Conservation (phyloP, 1,140 invertebrate species). For the Nylanderia fulva region DNA sequence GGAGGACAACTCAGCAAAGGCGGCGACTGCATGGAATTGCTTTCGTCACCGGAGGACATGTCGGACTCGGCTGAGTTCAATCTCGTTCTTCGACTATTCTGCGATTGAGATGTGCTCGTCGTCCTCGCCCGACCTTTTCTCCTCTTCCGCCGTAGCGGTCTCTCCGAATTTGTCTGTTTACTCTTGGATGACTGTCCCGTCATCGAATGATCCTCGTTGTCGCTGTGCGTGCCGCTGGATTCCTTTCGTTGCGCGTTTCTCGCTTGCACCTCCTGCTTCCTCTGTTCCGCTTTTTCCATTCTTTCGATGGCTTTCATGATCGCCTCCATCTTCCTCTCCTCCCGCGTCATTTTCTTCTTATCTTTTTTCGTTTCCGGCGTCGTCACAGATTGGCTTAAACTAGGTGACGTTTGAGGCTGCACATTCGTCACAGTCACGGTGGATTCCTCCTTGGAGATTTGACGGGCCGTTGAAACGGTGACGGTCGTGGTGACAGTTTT, state of each 20-base stretch:
- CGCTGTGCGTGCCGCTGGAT: slow-evolving; percentile 84
- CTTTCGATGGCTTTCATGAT: slow-evolving; percentile 97
- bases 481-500: slow-evolving; percentile 53
- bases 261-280: slow-evolving; percentile 90
- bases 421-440: neutral
- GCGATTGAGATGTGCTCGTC: slow-evolving; percentile 86
- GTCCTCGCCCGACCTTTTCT: slow-evolving; percentile 89
- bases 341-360: slow-evolving; percentile 91
- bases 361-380: slow-evolving; percentile 86
- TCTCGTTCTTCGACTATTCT: slow-evolving; percentile 87
- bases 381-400: slow-evolving; percentile 73
- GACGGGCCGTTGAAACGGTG: slow-evolving; percentile 57
- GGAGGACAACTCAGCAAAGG: slow-evolving; percentile 73
- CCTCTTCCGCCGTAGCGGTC: slow-evolving; percentile 83
- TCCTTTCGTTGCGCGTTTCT: slow-evolving; percentile 87
- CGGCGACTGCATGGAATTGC: slow-evolving; percentile 86
- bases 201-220: slow-evolving; percentile 81
- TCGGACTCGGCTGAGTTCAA: slow-evolving; percentile 92
- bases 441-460: slow-evolving; percentile 71
- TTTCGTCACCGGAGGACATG: slow-evolving; percentile 90
- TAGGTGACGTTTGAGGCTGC: slow-evolving; percentile 60
- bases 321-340: slow-evolving; percentile 98
- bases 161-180: slow-evolving; percentile 82
- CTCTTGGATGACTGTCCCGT: slow-evolving; percentile 68
- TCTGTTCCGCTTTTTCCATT: slow-evolving; percentile 92